Evolutionary conservation across 2,797 vertebrate genomes (phyloP).

Genomic region (Novumbra hubbsi): DNA sequence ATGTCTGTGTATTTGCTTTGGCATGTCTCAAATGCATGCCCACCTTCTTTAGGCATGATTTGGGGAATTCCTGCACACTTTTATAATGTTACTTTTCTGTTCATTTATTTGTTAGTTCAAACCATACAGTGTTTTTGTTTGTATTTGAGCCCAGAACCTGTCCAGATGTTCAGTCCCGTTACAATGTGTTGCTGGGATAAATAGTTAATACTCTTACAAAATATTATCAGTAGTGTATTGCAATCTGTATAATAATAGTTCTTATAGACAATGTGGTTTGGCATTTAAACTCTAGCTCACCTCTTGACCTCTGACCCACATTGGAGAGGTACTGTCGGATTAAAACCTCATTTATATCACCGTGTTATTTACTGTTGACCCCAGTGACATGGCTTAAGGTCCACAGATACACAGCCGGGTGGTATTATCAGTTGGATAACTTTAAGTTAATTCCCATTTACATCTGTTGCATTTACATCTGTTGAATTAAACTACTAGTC

Average conservation of each 20-base stretch:
- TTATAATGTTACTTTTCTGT: background rate
- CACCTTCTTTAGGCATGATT: too few species aligned
- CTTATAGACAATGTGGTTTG: background rate
- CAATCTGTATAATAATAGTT: background rate
- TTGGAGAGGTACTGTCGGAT: background rate
- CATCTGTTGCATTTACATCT: background rate
- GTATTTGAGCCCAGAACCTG: background rate
- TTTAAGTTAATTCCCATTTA: background rate
- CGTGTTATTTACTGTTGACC: background rate
- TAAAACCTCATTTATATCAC: background rate
- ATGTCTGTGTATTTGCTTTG: too few species aligned
- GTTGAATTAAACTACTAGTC: too few species aligned
- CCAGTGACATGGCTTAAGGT: background rate
- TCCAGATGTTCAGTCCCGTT: background rate
- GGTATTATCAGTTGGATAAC: background rate
- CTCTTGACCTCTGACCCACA: background rate
- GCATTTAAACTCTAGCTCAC: background rate
- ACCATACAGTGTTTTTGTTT: background rate
- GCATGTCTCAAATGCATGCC: too few species aligned
- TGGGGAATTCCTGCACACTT: background rate
- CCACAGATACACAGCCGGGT: background rate
- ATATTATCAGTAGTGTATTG: background rate
- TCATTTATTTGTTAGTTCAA: background rate
- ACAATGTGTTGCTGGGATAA: background rate
- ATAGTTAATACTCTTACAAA: background rate